Conservation (phyloP, 2,888 invertebrate species). For the Eupithecia abbreviata region DNA sequence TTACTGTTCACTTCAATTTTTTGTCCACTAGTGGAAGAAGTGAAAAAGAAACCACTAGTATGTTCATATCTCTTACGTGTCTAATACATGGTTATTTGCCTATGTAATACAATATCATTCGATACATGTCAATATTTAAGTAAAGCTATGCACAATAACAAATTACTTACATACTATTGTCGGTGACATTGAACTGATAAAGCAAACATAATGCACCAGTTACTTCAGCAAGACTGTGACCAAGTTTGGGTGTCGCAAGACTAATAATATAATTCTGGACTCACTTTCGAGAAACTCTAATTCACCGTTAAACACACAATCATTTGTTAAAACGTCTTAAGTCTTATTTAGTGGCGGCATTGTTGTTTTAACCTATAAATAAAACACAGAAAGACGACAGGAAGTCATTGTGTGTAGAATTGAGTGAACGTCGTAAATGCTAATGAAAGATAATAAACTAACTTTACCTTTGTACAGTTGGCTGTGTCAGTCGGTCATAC, state of each 20-base stretch:
- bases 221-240: constrained; percentile 1
- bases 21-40: no score
- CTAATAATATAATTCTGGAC: constrained; percentile 27
- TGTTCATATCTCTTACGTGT: no score
- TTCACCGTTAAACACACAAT: constrained; percentile 34
- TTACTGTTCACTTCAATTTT: no score
- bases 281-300: constrained; percentile 25
- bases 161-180: no score
- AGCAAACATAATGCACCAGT: constrained; percentile 9
- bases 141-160: no score
- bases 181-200: not conserved
- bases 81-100: no score
- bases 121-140: no score
- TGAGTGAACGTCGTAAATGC: constrained; percentile 6
- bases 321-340: constrained; percentile 33
- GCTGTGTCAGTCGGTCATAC: not conserved
- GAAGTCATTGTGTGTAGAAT: constrained; percentile 22
- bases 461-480: not conserved
- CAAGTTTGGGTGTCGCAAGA: constrained; percentile 29
- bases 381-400: constrained; percentile 21
- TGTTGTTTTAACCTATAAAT: constrained; percentile 34
- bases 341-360: constrained; percentile 30
- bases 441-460: constrained; percentile 4
- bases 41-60: no score
- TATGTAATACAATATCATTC: no score